Conservation (phyloP, 2,888 invertebrate species). For the Mongoloraphidia duomilia region DNA sequence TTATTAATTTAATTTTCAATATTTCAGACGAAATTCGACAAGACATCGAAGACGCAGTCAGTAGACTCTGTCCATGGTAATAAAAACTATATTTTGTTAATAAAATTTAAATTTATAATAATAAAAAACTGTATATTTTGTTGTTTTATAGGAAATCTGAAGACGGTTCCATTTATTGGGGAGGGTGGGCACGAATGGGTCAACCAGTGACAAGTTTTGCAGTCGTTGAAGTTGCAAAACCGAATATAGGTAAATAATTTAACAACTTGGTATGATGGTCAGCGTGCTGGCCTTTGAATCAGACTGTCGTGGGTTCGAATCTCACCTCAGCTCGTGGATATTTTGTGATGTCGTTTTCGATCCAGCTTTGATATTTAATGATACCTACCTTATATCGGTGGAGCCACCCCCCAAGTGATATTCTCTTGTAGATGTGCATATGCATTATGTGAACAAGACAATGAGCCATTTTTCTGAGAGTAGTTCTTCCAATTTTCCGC, state of each 20-base stretch:
- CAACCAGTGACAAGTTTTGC: conserved; percentile 84
- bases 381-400: no score
- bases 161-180: conserved; percentile 75
- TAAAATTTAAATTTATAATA: background rate
- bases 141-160: conserved; percentile 57
- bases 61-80: conserved; percentile 88
- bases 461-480: no score
- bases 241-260: conserved; percentile 45
- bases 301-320: no score
- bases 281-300: no score
- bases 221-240: conserved; percentile 88
- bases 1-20: background rate
- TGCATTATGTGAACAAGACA: no score
- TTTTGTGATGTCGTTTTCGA: no score
- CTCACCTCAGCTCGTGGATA: no score
- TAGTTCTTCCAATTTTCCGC: no score
- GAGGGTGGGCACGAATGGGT: conserved; percentile 99
- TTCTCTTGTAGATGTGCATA: no score
- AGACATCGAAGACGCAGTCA: conserved; percentile 94
- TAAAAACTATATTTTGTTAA: conserved; percentile 15
- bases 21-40: conserved; percentile 89
- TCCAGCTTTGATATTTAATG: no score
- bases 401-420: no score
- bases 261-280: background rate
- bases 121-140: background rate